Evolutionary conservation across 2,797 vertebrate genomes (phyloP).

Genomic region (Crocidura indochinensis): DNA sequence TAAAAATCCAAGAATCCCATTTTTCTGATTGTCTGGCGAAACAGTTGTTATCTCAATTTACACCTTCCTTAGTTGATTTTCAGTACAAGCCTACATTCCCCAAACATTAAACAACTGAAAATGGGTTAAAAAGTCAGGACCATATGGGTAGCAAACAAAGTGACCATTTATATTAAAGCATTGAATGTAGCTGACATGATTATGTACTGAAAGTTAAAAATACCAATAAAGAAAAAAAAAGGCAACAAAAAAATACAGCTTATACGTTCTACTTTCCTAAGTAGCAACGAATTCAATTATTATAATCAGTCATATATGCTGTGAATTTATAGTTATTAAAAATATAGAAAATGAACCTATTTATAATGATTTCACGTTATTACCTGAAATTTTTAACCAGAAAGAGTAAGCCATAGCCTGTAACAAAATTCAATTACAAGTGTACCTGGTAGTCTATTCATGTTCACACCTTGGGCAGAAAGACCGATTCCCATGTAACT

Average conservation of each 20-base stretch:
- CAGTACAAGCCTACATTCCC: neutral
- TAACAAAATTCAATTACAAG: conserved; percentile 71
- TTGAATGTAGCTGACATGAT: neutral
- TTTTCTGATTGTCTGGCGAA: conserved; percentile 10
- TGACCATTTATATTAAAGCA: conserved; percentile 4
- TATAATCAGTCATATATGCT: conserved; percentile 35
- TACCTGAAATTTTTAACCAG: conserved; percentile 64
- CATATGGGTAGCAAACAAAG: conserved; percentile 32
- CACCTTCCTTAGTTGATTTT: conserved; percentile 47
- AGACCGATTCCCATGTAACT: conserved; percentile 99
- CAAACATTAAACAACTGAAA: conserved; percentile 41
- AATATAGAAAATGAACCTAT: neutral
- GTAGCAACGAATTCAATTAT: conserved; percentile 52
- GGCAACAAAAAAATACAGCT: neutral
- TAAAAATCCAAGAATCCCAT: conserved; percentile 32
- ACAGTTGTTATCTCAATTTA: neutral
- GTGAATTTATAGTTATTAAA: conserved; percentile 49
- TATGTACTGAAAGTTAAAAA: conserved; percentile 47
- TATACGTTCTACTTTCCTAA: conserved; percentile 27
- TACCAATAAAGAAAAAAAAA: neutral
- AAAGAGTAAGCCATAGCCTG: neutral
- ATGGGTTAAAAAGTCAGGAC: conserved; percentile 1
- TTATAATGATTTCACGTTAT: conserved; percentile 51
- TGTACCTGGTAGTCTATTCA: conserved; percentile 99
- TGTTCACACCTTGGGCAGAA: conserved; percentile 99